Conservation (phyloP, 92 coral and sea anemone species). For the Micromussa lordhowensis region DNA sequence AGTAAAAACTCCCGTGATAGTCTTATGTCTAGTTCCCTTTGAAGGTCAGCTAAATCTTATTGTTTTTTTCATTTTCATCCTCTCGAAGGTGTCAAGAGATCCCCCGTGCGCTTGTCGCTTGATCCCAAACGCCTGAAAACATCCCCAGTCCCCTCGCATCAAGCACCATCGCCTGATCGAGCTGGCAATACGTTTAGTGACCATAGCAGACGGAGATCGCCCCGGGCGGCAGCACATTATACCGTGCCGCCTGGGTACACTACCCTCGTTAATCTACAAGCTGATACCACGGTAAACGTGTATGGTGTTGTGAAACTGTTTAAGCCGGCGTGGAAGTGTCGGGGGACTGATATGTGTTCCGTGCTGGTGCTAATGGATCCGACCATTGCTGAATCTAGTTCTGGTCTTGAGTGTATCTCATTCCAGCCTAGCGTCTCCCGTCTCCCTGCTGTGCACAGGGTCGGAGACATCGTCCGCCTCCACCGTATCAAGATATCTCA, state of each 20-base stretch:
- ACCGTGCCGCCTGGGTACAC: constrained; percentile 67
- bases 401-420: constrained; percentile 69
- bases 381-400: constrained; percentile 44
- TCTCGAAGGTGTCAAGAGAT: constrained; percentile 11
- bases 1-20: no score
- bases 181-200: not conserved
- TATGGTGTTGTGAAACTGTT: constrained; percentile 81
- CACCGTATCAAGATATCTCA: constrained; percentile 67
- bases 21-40: no score
- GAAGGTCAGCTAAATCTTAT: not conserved
- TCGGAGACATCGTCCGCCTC: constrained; percentile 77
- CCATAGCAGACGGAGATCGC: not conserved
- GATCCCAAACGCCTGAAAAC: constrained; percentile 18
- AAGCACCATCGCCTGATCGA: not conserved
- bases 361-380: constrained; percentile 74
- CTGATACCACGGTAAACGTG: constrained; percentile 44
- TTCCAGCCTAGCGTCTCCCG: constrained; percentile 55
- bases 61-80: not conserved
- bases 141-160: constrained; percentile 20
- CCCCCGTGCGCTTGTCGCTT: not conserved
- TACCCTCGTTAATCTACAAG: constrained; percentile 53
- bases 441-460: constrained; percentile 66
- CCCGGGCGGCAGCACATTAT: constrained; percentile 20
- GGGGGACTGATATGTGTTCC: constrained; percentile 84
- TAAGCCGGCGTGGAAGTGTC: constrained; percentile 82